These are phyloP conservation scores for Spilarctia lutea DNA, from an alignment of 2,888 invertebrate genomes.

Conservation along the genomic window DNA sequence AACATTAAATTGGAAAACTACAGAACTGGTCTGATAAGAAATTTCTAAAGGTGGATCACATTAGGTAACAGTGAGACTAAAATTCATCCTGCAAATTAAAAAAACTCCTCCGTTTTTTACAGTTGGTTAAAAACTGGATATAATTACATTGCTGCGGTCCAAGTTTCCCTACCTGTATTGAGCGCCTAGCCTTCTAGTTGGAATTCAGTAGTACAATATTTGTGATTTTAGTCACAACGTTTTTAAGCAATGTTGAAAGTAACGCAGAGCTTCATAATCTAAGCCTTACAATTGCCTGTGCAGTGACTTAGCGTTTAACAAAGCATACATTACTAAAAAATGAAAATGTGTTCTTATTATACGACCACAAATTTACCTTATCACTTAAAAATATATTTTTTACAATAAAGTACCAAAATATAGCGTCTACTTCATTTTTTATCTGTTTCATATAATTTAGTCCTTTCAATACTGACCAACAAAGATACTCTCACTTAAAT, in stretches of 20 bases:
- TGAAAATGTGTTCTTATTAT: conserved; percentile 17
- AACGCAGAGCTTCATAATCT: background rate
- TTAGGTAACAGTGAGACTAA: background rate
- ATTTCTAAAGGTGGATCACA: background rate
- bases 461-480: conserved; percentile 47
- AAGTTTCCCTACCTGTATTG: background rate
- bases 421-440: conserved; percentile 39
- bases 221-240: background rate
- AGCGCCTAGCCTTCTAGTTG: background rate
- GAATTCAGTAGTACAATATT: background rate
- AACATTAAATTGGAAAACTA: background rate
- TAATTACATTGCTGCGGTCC: too few species aligned
- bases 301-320: background rate
- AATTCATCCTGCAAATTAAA: background rate
- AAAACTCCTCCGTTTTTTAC: too few species aligned
- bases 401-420: conserved; percentile 61
- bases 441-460: conserved; percentile 51
- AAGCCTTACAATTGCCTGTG: background rate
- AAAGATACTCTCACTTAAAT: conserved; percentile 39
- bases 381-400: conserved; percentile 50
- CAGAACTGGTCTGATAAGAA: background rate
- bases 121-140: too few species aligned
- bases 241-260: background rate
- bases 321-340: conserved; percentile 4
- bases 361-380: conserved; percentile 62